Percentiles rank a stretch among this genome's conserved stretches.
These are phyloP conservation scores for Pygocentrus nattereri DNA, from an alignment of 2,797 vertebrate species.

Conservation along the genomic window DNA sequence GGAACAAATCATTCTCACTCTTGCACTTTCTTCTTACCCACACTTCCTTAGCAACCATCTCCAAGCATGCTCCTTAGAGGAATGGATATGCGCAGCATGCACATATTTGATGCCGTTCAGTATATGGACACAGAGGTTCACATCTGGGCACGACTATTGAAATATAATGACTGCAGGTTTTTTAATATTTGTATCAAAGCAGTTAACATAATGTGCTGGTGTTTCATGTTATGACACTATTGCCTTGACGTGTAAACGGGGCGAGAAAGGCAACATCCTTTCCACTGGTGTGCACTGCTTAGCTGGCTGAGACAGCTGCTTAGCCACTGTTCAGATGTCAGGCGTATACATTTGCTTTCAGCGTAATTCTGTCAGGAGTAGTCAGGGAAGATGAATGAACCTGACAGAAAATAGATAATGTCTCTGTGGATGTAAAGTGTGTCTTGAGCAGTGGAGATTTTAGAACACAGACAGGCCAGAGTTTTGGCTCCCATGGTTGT, in stretches of 20 bases:
- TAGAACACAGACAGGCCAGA: neutral
- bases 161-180: neutral
- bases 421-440: neutral
- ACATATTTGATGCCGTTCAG: neutral
- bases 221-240: neutral
- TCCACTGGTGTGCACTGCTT: neutral
- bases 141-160: neutral
- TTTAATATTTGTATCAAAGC: neutral
- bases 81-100: constrained; percentile 10
- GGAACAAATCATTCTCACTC: constrained; percentile 23
- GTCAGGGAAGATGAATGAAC: neutral
- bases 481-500: neutral
- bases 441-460: neutral
- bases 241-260: neutral
- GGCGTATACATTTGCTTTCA: neutral
- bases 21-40: constrained; percentile 38
- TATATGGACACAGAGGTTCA: neutral
- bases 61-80: constrained; percentile 32
- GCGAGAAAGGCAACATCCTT: neutral
- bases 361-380: neutral
- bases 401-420: neutral
- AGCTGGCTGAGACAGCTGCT: neutral
- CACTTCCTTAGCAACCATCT: constrained; percentile 44
- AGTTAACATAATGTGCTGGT: neutral
- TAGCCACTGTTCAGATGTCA: neutral